Evolutionary conservation across 2,888 invertebrate species (phyloP), one percentile per base, ranked within the genome.

Genomic region (Pantelozetes paolii): DNA sequence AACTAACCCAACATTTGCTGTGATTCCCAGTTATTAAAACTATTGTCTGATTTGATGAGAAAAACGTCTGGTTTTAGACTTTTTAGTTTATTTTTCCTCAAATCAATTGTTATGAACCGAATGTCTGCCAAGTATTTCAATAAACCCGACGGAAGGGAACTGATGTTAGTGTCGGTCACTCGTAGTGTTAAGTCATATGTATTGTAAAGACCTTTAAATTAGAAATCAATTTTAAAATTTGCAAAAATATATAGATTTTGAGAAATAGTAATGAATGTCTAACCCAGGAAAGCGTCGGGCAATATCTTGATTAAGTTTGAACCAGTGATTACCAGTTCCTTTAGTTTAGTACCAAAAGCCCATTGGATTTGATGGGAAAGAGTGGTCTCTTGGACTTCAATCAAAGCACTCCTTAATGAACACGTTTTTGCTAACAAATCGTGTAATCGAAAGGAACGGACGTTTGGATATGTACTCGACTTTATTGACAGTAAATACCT

Each of bases 11-110:
- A 71, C 26, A 74, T 36, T 71, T 74, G 74, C 28, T 70, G 45
- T n/a, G 74, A 74, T 45, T 74, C 70, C 74, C 74, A 74, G 20
- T 69, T 50, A 26, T 32, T 74, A 8, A n/a, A n/a, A n/a, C n/a
- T n/a, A 23, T 48, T 67, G 23, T 45, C 32, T 28, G 48, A 42
- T 28, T 64, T 54, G 18, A 23, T 26, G 23, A 71, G 90, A 90
- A 94, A 89, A 76, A 90, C 89, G 77, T 91, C 90, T 72, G 92
- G 90, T 81, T 90, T 89, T 77, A 94, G 85, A 75, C 89, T 88
- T 45, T 88, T 87, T 80, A 94, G 86, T 83, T 88, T 87, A 84
- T 94, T 94, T 81, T 89, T 87, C 76, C 90, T 88, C 78, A 94
- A 85, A 83, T 94, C 92, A 76, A 94, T 86, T 54, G 89, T 89